phyloP scores from a whole-genome alignment of 2,797 vertebrate genomes.

The Triplophysa yarkandensis region DNA sequence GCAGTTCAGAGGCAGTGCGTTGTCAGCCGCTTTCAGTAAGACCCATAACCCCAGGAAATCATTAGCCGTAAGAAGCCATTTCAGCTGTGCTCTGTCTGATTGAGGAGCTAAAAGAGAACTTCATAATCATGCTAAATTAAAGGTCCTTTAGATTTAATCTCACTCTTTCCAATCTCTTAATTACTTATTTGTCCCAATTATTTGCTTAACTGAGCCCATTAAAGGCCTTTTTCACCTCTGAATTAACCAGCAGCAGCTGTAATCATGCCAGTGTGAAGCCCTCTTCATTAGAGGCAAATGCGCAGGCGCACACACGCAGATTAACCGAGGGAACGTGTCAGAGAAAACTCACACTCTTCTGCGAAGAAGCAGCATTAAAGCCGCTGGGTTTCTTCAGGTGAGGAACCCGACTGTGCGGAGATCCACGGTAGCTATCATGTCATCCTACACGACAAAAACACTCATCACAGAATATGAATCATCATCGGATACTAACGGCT shows the following conservation, averaged over 20 bases:
- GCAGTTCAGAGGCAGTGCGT: not conserved
- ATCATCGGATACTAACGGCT: slow-evolving; percentile 34
- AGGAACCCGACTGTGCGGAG: slow-evolving; percentile 25
- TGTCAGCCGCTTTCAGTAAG: slow-evolving; percentile 31
- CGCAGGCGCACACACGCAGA: not conserved
- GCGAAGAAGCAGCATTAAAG: slow-evolving; percentile 27
- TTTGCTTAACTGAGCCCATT: slow-evolving; percentile 80
- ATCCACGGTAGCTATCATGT: slow-evolving; percentile 39
- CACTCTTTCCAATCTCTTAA: slow-evolving; percentile 73
- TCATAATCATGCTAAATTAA: slow-evolving; percentile 81
- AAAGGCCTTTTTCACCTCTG: slow-evolving; percentile 69
- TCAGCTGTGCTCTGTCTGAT: slow-evolving; percentile 67
- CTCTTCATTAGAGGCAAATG: slow-evolving; percentile 47
- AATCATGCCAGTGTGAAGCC: slow-evolving; percentile 58
- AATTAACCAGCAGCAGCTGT: slow-evolving; percentile 65
- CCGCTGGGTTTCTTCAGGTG: slow-evolving; percentile 35
- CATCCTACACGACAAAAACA: slow-evolving; percentile 37
- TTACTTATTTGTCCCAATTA: slow-evolving; percentile 82
- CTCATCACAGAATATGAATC: slow-evolving; percentile 41
- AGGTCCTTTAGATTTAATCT: slow-evolving; percentile 76
- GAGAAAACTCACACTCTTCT: slow-evolving; percentile 10
- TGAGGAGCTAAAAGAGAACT: slow-evolving; percentile 73
- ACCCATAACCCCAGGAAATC: slow-evolving; percentile 67
- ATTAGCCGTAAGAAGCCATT: slow-evolving; percentile 70
- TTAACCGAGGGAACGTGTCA: not conserved